phyloP scores from a whole-genome alignment of 2,888 invertebrate genomes.

The Hirudinaria manillensis region DNA sequence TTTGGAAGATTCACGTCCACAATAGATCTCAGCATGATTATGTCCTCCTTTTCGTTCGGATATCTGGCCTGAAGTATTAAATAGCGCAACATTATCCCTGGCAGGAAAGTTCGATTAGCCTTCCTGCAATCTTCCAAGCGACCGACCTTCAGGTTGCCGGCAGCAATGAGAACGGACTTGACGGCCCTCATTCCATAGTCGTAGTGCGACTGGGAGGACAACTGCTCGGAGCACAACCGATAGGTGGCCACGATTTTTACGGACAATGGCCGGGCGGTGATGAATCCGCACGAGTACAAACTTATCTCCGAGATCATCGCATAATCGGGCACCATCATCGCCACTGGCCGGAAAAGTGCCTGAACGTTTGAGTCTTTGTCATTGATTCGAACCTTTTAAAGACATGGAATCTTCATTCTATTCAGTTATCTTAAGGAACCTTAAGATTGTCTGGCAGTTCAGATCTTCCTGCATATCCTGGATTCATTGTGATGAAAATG shows the following conservation, averaged over 20 bases:
- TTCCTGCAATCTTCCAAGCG: background rate
- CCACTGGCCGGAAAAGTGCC: conserved; percentile 81
- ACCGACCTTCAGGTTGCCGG: conserved; percentile 56
- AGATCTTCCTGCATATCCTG: conserved; percentile 83
- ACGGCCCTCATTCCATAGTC: conserved; percentile 59
- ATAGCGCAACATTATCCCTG: background rate
- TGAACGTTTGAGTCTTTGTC: conserved; percentile 36
- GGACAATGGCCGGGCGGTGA: conserved; percentile 66
- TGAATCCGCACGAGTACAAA: conserved; percentile 86
- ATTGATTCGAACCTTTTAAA: background rate
- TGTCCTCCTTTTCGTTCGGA: conserved; percentile 55
- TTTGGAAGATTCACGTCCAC: conserved; percentile 58
- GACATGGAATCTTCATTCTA: background rate
- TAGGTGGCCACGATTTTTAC: conserved; percentile 58
- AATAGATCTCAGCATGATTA: conserved; percentile 57
- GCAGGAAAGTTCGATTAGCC: background rate
- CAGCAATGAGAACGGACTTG: conserved; percentile 58
- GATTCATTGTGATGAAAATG: conserved; percentile 90
- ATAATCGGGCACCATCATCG: conserved; percentile 94
- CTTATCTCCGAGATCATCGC: conserved; percentile 92
- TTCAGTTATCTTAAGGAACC: conserved; percentile 41
- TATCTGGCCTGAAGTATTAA: conserved; percentile 47
- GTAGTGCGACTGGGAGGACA: conserved; percentile 56
- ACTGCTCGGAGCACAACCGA: conserved; percentile 56
- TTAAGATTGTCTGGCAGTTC: conserved; percentile 90